Evolutionary conservation across 2,113 vertebrate genomes (phyloP).

Genomic region (Neomonachus schauinslandi): DNA sequence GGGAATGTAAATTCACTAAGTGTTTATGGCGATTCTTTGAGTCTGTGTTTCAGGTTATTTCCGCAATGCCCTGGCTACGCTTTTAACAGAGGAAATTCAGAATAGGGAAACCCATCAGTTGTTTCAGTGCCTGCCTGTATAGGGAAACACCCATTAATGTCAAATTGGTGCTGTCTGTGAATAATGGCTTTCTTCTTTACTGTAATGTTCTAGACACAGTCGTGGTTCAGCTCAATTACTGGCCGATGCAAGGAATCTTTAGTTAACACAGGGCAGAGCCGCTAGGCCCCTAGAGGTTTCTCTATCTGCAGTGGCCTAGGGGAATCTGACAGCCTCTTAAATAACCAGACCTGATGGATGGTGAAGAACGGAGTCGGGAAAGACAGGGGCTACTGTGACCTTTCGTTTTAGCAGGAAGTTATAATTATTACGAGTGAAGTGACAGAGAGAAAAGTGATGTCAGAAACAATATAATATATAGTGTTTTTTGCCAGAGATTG

Average conservation of each 20-base stretch:
- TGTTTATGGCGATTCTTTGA: neutral
- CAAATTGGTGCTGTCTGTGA: constrained; percentile 65
- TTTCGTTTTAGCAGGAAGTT: neutral
- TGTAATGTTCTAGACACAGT: constrained; percentile 59
- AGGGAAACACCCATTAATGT: constrained; percentile 79
- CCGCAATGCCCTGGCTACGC: neutral
- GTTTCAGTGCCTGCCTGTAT: constrained; percentile 45
- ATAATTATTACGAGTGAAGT: constrained; percentile 16
- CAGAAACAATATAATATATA: neutral
- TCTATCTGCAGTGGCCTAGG: constrained; percentile 76
- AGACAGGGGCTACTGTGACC: neutral
- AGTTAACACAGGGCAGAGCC: constrained; percentile 73
- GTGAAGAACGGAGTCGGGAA: neutral
- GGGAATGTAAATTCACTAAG: neutral
- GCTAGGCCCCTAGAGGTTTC: constrained; percentile 80
- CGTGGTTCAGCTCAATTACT: constrained; percentile 69
- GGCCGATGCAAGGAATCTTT: constrained; percentile 65
- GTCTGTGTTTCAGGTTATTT: constrained; percentile 51
- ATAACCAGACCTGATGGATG: neutral
- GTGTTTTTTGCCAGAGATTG: constrained; percentile 3
- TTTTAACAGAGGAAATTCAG: constrained; percentile 49
- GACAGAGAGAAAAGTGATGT: constrained; percentile 33
- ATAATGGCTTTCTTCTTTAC: constrained; percentile 76
- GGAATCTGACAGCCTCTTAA: constrained; percentile 4
- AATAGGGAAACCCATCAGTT: constrained; percentile 67